Base-by-base conservation (phyloP, 2,888 invertebrate genomes). In the Eupithecia vulgata region DNA sequence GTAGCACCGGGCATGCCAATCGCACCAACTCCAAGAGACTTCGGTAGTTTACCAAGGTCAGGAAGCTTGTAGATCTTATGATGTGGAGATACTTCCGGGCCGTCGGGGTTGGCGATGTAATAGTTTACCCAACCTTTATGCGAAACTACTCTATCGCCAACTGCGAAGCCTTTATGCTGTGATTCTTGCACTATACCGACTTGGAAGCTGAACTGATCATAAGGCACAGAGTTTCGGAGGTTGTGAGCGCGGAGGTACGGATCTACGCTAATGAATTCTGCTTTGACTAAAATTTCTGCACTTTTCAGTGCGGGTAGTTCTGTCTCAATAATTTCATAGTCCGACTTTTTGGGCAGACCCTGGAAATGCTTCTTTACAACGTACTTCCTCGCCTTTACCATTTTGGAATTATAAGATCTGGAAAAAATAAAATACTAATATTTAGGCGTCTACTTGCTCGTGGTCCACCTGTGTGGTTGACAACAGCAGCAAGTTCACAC, bases 1-100 rank as follows among this genome's bases (percentile, higher is more conserved):
- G 97, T 96, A 59, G 94, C 95, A 91, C 96, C 97, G 13, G 96
- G 95, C 95, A 96, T 96, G 72, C 96, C 96, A 1, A 96, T 85
- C 6, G 95, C 91, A 30, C 96, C 96, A 0, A 96, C 81, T 12
- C 91, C 95, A 8, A 95, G 88, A 0, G 96, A 96, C 5, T 87
- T 75, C 0, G 96, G 78, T 5, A 90, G 73, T 1, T 92, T 90
- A 72, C 94, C 91, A 67, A 96, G 82, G 71, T 96, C 94, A 0
- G 96, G 96, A 45, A 96, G 74, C 71, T 87, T 86, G 80, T 88
- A 89, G 3, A 87, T 7, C 3, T 1, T 17, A 30, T 30, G 4
- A 1, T 30, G 2, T 30, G 30, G 30, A 30, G 30, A 30, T 30
- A 3, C 30, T 1, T 1, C 4, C 30, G 68, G 64, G 0, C 12